A percentile compares a stretch with the other conserved stretches of the same genome.
These are phyloP conservation scores for Nebria salina DNA, from an alignment of 2,888 invertebrate species.

Conservation along the genomic window DNA sequence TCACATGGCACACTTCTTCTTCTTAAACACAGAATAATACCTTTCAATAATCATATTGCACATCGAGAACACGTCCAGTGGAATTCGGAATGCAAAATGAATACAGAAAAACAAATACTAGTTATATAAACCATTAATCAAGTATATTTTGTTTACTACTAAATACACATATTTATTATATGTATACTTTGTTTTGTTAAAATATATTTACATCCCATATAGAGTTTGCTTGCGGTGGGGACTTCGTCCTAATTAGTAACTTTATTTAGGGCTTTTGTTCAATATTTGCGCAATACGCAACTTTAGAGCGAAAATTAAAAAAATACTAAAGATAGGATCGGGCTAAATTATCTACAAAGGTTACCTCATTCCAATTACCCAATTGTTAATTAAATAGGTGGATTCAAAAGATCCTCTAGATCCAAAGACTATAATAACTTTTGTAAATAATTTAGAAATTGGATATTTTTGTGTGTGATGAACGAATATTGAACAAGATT, in stretches of 20 bases:
- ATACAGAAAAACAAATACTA: conserved; percentile 34
- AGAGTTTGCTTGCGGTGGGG: neutral
- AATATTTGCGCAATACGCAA: neutral
- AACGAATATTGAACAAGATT: neutral
- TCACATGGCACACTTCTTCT: conserved; percentile 6
- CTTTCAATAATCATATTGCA: conserved; percentile 56
- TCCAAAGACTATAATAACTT: too few relatives aligned
- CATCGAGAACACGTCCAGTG: conserved; percentile 65
- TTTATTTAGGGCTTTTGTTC: neutral
- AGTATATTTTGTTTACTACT: conserved; percentile 2
- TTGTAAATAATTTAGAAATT: neutral
- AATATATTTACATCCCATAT: conserved; percentile 12
- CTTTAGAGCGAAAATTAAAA: neutral
- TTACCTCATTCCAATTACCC: too few relatives aligned
- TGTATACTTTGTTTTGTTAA: conserved; percentile 3
- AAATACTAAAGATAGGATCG: too few relatives aligned
- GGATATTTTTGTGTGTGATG: neutral
- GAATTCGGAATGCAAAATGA: conserved; percentile 59
- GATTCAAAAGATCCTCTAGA: too few relatives aligned
- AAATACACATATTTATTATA: conserved; percentile 5
- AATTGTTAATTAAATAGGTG: neutral
- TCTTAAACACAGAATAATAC: conserved; percentile 41
- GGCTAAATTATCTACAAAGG: too few relatives aligned
- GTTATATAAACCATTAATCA: conserved; percentile 16
- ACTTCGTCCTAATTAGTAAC: conserved; percentile 10